These are phyloP conservation scores for Parazoanthus atlanticus DNA, from an alignment of 92 coral and sea anemone species.

Conservation along the genomic window DNA sequence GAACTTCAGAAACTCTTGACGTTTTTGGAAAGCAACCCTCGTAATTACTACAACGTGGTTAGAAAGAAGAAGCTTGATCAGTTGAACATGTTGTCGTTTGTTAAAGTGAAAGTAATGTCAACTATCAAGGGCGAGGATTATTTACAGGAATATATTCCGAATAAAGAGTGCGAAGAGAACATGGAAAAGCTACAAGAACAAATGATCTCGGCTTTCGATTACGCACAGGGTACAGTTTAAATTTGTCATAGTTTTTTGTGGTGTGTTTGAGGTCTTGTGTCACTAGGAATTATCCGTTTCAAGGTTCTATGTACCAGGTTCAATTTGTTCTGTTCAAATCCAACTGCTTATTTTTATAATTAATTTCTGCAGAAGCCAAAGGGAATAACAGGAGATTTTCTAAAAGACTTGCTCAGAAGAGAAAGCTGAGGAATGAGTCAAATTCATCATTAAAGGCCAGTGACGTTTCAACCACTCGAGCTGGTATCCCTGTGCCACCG, in stretches of 20 bases:
- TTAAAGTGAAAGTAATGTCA: slow-evolving; percentile 62
- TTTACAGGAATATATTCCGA: slow-evolving; percentile 50
- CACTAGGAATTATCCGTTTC: too few species aligned
- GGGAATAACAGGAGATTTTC: slow-evolving; percentile 52
- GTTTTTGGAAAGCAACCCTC: slow-evolving; percentile 55
- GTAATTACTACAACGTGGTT: slow-evolving; percentile 32
- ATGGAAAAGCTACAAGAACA: slow-evolving; percentile 42
- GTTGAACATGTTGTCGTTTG: slow-evolving; percentile 46
- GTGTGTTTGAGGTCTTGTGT: not conserved
- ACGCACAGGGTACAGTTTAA: slow-evolving; percentile 54
- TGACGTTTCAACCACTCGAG: not conserved
- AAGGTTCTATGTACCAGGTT: not conserved
- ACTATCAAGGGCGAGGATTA: slow-evolving; percentile 61
- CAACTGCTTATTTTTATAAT: not conserved
- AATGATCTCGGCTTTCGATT: slow-evolving; percentile 54
- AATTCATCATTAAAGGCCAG: not conserved
- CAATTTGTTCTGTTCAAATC: not conserved
- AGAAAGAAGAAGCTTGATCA: slow-evolving; percentile 61
- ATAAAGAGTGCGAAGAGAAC: slow-evolving; percentile 52
- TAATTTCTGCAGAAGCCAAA: slow-evolving; percentile 48
- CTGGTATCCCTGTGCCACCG: slow-evolving; percentile 23
- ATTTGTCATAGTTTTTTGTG: not conserved
- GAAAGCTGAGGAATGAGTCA: slow-evolving; percentile 7
- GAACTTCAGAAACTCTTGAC: slow-evolving; percentile 61
- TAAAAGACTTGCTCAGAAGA: slow-evolving; percentile 54